A percentile compares a stretch with the other conserved stretches of the same genome.
Evolutionary conservation across 1,140 invertebrate genomes (phyloP).

Genomic region (Sipha flava): DNA sequence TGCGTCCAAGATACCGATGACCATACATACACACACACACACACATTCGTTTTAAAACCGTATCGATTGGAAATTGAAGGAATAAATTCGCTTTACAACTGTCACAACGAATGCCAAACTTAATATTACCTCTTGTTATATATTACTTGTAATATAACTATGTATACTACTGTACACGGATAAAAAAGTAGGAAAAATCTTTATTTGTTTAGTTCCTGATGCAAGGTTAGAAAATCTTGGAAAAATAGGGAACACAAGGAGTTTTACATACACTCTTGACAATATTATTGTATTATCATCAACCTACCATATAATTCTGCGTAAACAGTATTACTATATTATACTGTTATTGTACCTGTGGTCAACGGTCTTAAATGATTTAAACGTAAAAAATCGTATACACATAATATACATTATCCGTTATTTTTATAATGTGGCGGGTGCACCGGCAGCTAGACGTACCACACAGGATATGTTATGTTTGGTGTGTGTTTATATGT

Average conservation of each 20-base stretch:
- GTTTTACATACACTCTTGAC: background rate
- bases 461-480: background rate
- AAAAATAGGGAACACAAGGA: background rate
- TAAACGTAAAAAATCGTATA: background rate
- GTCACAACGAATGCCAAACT: background rate
- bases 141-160: background rate
- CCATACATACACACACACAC: no score
- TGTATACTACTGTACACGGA: background rate
- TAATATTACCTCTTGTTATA: background rate
- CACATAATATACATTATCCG: background rate
- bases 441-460: background rate
- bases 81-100: background rate
- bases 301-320: background rate
- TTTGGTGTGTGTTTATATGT: background rate
- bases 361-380: background rate
- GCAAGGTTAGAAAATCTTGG: background rate
- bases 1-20: background rate
- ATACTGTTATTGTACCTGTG: background rate
- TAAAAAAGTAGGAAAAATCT: background rate
- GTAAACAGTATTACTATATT: background rate
- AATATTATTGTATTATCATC: background rate
- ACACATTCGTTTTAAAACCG: background rate
- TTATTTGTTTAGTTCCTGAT: no score
- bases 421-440: background rate
- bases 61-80: background rate